A percentile compares a stretch with the other conserved stretches of the same genome.
Evolutionary conservation across 2,113 vertebrate genomes (phyloP).

Genomic region (Psittacara wagleri): DNA sequence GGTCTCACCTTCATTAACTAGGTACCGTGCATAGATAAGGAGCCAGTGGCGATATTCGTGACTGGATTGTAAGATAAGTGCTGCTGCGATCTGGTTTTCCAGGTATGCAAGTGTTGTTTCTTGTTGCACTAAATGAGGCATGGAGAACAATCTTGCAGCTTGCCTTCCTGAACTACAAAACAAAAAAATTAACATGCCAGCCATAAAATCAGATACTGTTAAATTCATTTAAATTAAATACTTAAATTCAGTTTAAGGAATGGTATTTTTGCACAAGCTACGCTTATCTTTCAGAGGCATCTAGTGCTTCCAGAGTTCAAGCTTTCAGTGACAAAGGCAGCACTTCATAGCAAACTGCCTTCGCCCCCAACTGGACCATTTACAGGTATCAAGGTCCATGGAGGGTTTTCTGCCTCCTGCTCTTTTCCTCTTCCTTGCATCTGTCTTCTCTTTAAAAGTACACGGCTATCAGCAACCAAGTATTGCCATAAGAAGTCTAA

Average conservation of each 20-base stretch:
- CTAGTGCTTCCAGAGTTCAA: not conserved
- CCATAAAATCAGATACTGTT: not conserved
- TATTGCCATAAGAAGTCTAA: not conserved
- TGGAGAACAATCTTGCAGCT: constrained; percentile 91
- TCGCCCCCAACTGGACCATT: not conserved
- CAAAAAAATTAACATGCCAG: not conserved
- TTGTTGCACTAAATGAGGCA: constrained; percentile 92
- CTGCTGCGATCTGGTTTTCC: constrained; percentile 93
- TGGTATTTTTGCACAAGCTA: not conserved
- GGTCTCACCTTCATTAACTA: constrained; percentile 94
- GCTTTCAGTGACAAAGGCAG: not conserved
- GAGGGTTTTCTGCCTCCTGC: not conserved
- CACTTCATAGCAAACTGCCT: not conserved
- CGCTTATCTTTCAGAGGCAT: not conserved
- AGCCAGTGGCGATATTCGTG: constrained; percentile 96
- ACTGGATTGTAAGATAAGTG: constrained; percentile 87
- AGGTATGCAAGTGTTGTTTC: constrained; percentile 92
- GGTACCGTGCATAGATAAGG: constrained; percentile 94
- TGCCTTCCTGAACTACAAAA: constrained; percentile 85
- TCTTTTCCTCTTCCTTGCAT: not conserved
- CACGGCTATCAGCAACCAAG: not conserved
- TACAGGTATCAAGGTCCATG: not conserved
- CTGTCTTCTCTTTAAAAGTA: not conserved
- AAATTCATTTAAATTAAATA: too few species aligned
- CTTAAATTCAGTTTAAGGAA: not conserved